Evolutionary conservation across 64 coral and sea anemone species (phyloP), one percentile per base, ranked within the genome.

Genomic region (Montipora capricornis): DNA sequence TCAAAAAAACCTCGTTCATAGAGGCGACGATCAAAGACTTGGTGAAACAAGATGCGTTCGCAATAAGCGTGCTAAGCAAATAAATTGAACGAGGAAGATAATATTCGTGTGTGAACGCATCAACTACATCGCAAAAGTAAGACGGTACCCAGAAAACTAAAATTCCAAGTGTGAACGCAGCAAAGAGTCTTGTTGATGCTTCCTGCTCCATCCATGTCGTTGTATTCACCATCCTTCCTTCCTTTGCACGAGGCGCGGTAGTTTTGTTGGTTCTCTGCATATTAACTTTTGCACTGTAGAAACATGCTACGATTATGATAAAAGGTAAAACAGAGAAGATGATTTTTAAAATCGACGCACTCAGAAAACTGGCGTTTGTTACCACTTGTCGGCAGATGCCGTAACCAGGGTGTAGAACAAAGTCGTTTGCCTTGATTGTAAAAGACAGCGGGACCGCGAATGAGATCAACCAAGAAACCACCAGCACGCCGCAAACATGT

Each of bases 361-460:
- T 47, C 7, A 79, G 17, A 73, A 66, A 79, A 8, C n/a, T 68
- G 15, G 45, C 44, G 0, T 49, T 88, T 8, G 12, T 73, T 44
- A 88, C 76, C 17, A 45, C 47, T 45, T 52, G 62, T 22, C 75
- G 78, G 19, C 85, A 94, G n/a, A 81, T 14, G 37, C 52, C 29
- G 62, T 94, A 88, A 88, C 92, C 92, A 58, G 92, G 85, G 37
- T 94, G 92, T 6, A 94, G 89, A 11, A 81, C 26, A 75, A 80
- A 89, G 50, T 15, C 12, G 57, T 55, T 45, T 10, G 66, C 57
- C 5, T 14, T 8, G 7, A 77, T 26, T 62, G 46, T 19, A 10
- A 67, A 68, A 3, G 57, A 46, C 7, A 57, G 26, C 12, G 84
- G 85, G 0, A 80, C 9, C 64, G 17, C 62, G 8, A 88, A 19